Evolutionary conservation across 2,888 invertebrate species (phyloP).

Genomic region (Nowickia ferox): DNA sequence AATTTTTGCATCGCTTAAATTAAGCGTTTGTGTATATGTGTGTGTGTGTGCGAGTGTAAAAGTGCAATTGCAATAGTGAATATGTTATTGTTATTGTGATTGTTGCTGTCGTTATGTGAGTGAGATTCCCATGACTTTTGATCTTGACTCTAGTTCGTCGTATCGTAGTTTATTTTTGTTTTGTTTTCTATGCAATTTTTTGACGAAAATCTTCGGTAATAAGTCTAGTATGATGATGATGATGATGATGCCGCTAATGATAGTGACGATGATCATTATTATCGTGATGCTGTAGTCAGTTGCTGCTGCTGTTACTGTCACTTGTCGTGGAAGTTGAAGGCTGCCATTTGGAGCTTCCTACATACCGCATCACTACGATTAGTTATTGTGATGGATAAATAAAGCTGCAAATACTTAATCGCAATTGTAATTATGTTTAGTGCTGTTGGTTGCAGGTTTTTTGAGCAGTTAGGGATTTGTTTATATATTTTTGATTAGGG

Average conservation of each 20-base stretch:
- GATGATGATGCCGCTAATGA: slow-evolving; percentile 27
- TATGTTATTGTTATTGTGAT: slow-evolving; percentile 1
- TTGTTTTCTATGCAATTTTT: slow-evolving; percentile 5
- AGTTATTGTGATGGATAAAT: slow-evolving; percentile 61
- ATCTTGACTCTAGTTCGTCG: slow-evolving; percentile 64
- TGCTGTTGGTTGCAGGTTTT: not conserved
- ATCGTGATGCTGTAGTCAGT: slow-evolving; percentile 20
- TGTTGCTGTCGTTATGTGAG: slow-evolving; percentile 54
- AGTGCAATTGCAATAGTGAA: slow-evolving; percentile 40
- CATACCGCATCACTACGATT: slow-evolving; percentile 51
- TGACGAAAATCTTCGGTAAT: slow-evolving; percentile 41
- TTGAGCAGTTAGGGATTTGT: slow-evolving; percentile 49
- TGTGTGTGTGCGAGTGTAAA: slow-evolving; percentile 27
- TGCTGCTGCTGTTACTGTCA: slow-evolving; percentile 53
- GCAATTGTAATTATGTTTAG: not conserved
- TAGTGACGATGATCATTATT: slow-evolving; percentile 32
- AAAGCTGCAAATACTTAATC: slow-evolving; percentile 48
- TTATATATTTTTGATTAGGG: not conserved
- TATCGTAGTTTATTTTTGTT: slow-evolving; percentile 24
- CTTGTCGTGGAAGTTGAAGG: slow-evolving; percentile 72
- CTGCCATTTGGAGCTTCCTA: slow-evolving; percentile 71
- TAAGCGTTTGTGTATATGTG: slow-evolving; percentile 37
- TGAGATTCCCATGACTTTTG: slow-evolving; percentile 69
- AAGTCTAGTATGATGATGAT: slow-evolving; percentile 42
- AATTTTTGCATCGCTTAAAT: slow-evolving; percentile 21